Conservation (phyloP, 1,140 invertebrate genomes). For the Ditylenchus dipsaci region DNA sequence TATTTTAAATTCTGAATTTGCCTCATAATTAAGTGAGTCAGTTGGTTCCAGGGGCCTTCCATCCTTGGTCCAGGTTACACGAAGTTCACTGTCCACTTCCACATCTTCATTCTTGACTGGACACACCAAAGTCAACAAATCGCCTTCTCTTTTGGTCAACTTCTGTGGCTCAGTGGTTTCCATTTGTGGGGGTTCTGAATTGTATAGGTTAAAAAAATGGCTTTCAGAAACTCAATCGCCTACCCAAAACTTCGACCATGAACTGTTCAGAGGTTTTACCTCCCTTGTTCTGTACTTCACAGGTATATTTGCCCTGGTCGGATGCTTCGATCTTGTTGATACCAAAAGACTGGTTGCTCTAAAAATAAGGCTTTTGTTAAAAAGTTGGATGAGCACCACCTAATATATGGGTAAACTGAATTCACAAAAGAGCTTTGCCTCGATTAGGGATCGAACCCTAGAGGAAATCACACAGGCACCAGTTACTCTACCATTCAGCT, state of each 20-base stretch:
- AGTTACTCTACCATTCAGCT: too few species aligned
- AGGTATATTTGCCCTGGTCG: slow-evolving; percentile 47
- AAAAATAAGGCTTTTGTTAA: too few species aligned
- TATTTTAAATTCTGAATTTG: too few species aligned
- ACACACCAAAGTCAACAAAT: slow-evolving; percentile 42
- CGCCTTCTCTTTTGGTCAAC: slow-evolving; percentile 42
- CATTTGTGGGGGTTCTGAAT: slow-evolving; percentile 47
- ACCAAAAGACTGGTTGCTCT: slow-evolving; percentile 53
- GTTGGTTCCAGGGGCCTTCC: slow-evolving; percentile 41
- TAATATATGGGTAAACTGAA: too few species aligned
- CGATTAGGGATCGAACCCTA: too few species aligned
- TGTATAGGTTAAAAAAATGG: slow-evolving; percentile 7
- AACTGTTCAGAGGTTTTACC: slow-evolving; percentile 41
- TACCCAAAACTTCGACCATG: slow-evolving; percentile 47
- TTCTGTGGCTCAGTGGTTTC: slow-evolving; percentile 21
- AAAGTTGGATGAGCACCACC: too few species aligned
- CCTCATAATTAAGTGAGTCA: slow-evolving; percentile 24
- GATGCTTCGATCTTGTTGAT: slow-evolving; percentile 32
- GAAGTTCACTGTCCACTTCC: neutral
- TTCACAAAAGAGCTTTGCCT: too few species aligned
- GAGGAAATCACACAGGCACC: too few species aligned
- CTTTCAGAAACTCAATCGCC: slow-evolving; percentile 10
- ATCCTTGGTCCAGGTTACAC: slow-evolving; percentile 50
- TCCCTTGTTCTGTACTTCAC: slow-evolving; percentile 48
- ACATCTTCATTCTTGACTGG: slow-evolving; percentile 37